Evolutionary conservation across 2,888 invertebrate genomes (phyloP), one percentile per base, ranked within the genome.

Genomic region (Agonum fuliginosum): DNA sequence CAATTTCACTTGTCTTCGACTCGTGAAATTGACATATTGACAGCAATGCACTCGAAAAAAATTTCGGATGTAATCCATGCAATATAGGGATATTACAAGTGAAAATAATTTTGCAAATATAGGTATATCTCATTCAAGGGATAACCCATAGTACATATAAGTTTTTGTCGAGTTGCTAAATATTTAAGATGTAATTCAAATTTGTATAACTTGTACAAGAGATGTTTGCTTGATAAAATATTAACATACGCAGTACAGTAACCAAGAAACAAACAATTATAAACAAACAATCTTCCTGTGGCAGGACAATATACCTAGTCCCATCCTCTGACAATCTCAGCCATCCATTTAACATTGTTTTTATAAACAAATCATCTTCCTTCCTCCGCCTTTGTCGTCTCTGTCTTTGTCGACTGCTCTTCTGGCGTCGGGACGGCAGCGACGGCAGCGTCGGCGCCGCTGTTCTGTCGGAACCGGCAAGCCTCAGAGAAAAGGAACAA

Each of bases 401-500:
- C 19, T 58, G 58, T n/a, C n/a, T n/a, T n/a, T n/a, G n/a, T 43
- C 34, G 12, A 10, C 65, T 65, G 65, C 65, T 65, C 65, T 65
- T 65, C 34, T 34, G 19, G 30, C 37, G 65, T 19, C 19, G 65
- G 34, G 37, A 54, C 54, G 10, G 6, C 30, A 6, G 27, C 8
- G 43, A 12, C 10, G 4, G 6, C n/a, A 3, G 43, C 43, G 14
- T 3, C n/a, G n/a, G n/a, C n/a, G n/a, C 3, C 43, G 4, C n/a
- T 43, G 14, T 10, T 34, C 17, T 34, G 65, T 65, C 65, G 65
- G 65, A 65, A 34, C 65, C 65, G 65, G 34, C 65, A 54, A n/a
- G 65, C 65, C 65, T 65, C 34, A 65, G 65, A 65, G 65, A 65
- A 65, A 65, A 65, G 65, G 65, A 65, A 65, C 65, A 65, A 65